Base-by-base conservation (phyloP, 1,140 invertebrate species). In the Brachionus paranguensis region DNA sequence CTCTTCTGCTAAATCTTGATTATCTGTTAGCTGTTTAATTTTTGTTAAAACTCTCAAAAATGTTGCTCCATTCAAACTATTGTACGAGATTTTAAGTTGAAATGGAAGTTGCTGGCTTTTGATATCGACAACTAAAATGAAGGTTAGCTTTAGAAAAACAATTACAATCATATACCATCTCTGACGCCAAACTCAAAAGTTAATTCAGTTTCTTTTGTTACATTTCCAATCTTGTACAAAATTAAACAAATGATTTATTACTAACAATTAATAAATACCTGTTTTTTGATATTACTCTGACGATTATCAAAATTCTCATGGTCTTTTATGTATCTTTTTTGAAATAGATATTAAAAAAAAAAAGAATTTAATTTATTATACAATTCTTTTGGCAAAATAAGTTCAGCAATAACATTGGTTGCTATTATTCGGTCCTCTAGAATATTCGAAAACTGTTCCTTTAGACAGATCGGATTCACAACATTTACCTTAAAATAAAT, bases 121-220 rank as follows among this genome's bases (percentile, higher is more conserved):
- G 3, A 81, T 84, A 27, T 60, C 55, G 1, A 45, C 37, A 33
- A 37, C 65, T 20, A 37, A 17, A 47, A 11, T 24, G 8, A 76
- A 47, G 27, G 4, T 6, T 0, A 37, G 6, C 4, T 47, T 50
- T 20, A 43, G 11, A 27, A n/a, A 14, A 50, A 50, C 0, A 47
- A 5, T 24, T 24, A 50, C 27, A 12, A 27, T 7, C 24, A 29
- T 50, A 3, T 47, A 53, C 47, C 72, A 55, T 74, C 45, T 74
- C 85, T 86, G n/a, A 87, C 74, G 24, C 86, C 88, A 86, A 87
- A 89, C 81, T 89, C 87, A 85, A 88, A 89, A n/a, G 88, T 87
- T 3, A 88, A 85, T 33, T 88, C 87, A 5, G 87, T 86, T 41
- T 87, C 86, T 41, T 85, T 85, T 0, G 86, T 87, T 1, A 88